These are phyloP conservation scores for Archocentrus centrarchus DNA, from an alignment of 2,113 vertebrate species.

Conservation along the genomic window DNA sequence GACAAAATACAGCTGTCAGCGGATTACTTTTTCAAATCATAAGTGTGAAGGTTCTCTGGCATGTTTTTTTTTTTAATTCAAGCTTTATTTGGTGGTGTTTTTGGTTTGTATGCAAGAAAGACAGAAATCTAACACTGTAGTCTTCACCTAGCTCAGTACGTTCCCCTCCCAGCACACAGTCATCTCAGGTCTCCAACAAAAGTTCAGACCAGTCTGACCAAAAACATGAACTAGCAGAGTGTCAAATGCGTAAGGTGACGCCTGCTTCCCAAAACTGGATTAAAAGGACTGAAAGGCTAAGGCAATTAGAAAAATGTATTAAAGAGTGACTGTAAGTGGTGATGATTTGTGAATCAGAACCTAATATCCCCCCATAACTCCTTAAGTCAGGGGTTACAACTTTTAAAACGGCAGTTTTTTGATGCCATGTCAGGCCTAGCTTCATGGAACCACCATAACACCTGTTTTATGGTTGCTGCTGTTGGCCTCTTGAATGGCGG, in stretches of 20 bases:
- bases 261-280: not conserved
- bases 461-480: too few relatives aligned
- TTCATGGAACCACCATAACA: too few relatives aligned
- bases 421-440: too few relatives aligned
- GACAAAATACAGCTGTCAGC: not conserved
- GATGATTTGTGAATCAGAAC: not conserved
- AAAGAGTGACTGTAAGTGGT: not conserved
- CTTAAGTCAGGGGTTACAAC: too few relatives aligned
- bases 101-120: not conserved
- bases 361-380: too few relatives aligned
- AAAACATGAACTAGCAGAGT: not conserved
- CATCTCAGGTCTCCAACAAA: not conserved
- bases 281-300: not conserved
- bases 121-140: not conserved
- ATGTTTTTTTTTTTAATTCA: accelerated
- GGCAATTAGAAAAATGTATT: accelerated
- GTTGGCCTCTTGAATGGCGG: too few relatives aligned
- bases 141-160: not conserved
- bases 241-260: too few relatives aligned
- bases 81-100: not conserved
- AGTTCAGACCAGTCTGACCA: not conserved
- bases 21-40: too few relatives aligned
- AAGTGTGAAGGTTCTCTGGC: not conserved
- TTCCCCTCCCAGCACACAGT: not conserved
- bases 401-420: too few relatives aligned